Percentiles rank a stretch among this genome's conserved stretches.
Conservation (phyloP, 2,888 invertebrate species). For the Odontomyia ornata region DNA sequence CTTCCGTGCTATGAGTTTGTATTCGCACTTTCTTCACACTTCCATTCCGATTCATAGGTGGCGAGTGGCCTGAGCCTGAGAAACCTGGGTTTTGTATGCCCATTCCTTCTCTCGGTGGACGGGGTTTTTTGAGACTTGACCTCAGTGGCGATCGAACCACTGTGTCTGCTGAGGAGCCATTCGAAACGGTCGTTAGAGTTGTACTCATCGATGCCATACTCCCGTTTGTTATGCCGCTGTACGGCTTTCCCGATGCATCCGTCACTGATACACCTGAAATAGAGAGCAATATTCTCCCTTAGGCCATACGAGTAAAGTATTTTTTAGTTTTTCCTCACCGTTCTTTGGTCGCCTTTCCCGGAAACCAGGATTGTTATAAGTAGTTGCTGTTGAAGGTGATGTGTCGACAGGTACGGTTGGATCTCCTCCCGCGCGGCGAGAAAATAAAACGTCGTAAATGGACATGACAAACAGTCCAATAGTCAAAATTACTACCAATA, state of each 20-base stretch:
- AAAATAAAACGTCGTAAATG: conserved; percentile 82
- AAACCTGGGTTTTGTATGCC: conserved; percentile 87
- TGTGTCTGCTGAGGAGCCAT: conserved; percentile 63
- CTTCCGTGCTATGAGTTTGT: conserved; percentile 91
- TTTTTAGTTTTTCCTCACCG: conserved; percentile 52
- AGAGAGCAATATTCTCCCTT: not conserved
- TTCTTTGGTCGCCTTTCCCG: conserved; percentile 73
- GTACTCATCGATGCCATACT: conserved; percentile 80
- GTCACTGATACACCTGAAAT: conserved; percentile 81
- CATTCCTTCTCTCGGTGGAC: conserved; percentile 69
- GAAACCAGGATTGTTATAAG: conserved; percentile 87
- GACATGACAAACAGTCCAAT: conserved; percentile 79
- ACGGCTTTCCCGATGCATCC: conserved; percentile 86
- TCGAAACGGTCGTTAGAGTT: conserved; percentile 73
- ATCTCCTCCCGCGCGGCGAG: conserved; percentile 80
- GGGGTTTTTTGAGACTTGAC: conserved; percentile 85
- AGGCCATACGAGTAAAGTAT: not conserved
- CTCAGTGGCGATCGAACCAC: conserved; percentile 74
- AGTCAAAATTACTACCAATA: conserved; percentile 79
- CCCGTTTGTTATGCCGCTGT: conserved; percentile 71
- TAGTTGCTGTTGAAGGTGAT: conserved; percentile 71
- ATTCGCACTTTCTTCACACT: conserved; percentile 91
- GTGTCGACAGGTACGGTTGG: conserved; percentile 73
- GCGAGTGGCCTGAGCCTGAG: conserved; percentile 79
- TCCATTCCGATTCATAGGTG: conserved; percentile 82